Percentiles rank a stretch among this genome's conserved stretches.
phyloP scores from a whole-genome alignment of 2,888 invertebrate species.

The Cyclophora punctaria region DNA sequence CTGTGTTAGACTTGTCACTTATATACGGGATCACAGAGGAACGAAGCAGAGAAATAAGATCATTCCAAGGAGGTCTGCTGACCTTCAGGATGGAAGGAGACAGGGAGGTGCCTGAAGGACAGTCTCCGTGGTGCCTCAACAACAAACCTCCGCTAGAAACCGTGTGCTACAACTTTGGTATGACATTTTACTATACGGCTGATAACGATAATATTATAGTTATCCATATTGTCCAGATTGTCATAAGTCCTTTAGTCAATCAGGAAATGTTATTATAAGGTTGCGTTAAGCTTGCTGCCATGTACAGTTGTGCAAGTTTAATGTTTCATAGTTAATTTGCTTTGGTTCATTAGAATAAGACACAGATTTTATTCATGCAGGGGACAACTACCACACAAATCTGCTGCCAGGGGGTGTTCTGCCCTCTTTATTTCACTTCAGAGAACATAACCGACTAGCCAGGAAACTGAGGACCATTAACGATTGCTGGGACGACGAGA shows the following conservation, averaged over 20 bases:
- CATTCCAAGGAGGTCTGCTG: slow-evolving; percentile 25
- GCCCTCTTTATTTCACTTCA: slow-evolving; percentile 33
- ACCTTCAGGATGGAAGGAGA: slow-evolving; percentile 24
- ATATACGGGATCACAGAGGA: slow-evolving; percentile 26
- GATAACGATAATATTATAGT: no score
- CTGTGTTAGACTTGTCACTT: slow-evolving; percentile 28
- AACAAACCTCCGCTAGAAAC: slow-evolving; percentile 30
- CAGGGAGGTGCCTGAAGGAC: slow-evolving; percentile 25
- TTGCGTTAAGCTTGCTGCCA: no score
- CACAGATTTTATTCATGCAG: slow-evolving; percentile 5
- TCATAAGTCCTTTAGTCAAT: no score
- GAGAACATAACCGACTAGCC: not conserved
- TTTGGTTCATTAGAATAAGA: not conserved
- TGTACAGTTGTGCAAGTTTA: no score
- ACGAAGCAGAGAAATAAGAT: slow-evolving; percentile 16
- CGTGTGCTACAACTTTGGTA: slow-evolving; percentile 39
- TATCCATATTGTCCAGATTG: no score
- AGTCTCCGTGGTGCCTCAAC: slow-evolving; percentile 16
- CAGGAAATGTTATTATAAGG: no score
- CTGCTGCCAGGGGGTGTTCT: slow-evolving; percentile 23
- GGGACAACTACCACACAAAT: slow-evolving; percentile 21
- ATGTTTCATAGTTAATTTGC: no score
- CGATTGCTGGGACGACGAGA: slow-evolving; percentile 91
- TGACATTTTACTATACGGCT: not conserved
- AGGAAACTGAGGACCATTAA: slow-evolving; percentile 71